Evolutionary conservation across 2,888 invertebrate genomes (phyloP).

Genomic region (Apodemia duryi): DNA sequence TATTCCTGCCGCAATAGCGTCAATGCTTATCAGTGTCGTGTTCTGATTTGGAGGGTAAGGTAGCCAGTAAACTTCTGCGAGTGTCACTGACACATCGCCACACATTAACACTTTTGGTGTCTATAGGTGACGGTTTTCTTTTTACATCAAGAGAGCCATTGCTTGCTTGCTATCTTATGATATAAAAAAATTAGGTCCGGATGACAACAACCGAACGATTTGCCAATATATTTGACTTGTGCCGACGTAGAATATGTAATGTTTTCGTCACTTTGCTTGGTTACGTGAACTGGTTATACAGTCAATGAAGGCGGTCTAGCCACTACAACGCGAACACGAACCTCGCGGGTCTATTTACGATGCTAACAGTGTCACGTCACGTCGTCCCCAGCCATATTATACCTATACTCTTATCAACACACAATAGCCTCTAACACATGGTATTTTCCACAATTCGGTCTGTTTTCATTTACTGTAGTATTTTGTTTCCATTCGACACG

Average conservation of each 20-base stretch:
- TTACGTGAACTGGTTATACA: background rate
- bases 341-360: background rate
- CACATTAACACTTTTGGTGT: too few relatives aligned
- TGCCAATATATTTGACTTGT: background rate
- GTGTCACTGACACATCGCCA: too few relatives aligned
- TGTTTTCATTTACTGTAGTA: background rate
- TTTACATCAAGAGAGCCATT: too few relatives aligned
- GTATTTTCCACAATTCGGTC: slow-evolving; percentile 10
- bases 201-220: background rate
- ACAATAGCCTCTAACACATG: slow-evolving; percentile 10
- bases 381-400: background rate
- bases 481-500: background rate
- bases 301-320: background rate
- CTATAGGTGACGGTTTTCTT: too few relatives aligned
- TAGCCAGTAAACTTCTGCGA: too few relatives aligned
- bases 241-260: background rate
- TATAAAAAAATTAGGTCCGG: background rate
- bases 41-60: too few relatives aligned
- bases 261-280: slow-evolving; percentile 1
- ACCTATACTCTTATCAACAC: slow-evolving; percentile 7
- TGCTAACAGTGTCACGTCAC: slow-evolving; percentile 2
- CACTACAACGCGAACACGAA: background rate
- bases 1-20: too few relatives aligned
- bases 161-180: too few relatives aligned
- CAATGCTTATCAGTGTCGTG: too few relatives aligned